Evolutionary conservation across 2,888 invertebrate genomes (phyloP).

Genomic region (Polyommatus icarus): DNA sequence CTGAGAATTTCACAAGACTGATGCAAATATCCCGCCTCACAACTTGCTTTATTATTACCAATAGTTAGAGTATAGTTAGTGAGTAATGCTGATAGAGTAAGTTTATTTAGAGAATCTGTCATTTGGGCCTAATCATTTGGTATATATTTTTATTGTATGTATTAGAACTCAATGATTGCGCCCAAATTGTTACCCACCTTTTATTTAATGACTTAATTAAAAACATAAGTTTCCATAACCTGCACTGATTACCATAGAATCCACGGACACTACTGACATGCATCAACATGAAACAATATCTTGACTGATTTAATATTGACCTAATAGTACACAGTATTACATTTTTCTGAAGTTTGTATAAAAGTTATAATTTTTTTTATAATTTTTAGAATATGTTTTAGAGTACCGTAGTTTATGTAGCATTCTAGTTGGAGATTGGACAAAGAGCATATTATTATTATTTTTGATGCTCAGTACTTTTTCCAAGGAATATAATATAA

Average conservation of each 20-base stretch:
- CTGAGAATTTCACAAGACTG: slow-evolving; percentile 80
- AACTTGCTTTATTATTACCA: slow-evolving; percentile 81
- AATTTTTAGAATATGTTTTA: slow-evolving; percentile 56
- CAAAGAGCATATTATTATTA: slow-evolving; percentile 51
- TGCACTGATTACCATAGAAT: slow-evolving; percentile 24
- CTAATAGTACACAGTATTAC: slow-evolving; percentile 75
- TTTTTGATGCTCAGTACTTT: slow-evolving; percentile 54
- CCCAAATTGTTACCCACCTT: slow-evolving; percentile 57
- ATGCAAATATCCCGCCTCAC: slow-evolving; percentile 81
- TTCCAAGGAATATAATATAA: slow-evolving; percentile 54
- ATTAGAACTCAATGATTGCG: slow-evolving; percentile 47
- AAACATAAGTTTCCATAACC: slow-evolving; percentile 32
- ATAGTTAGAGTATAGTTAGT: slow-evolving; percentile 71
- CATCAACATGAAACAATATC: slow-evolving; percentile 61
- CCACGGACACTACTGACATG: slow-evolving; percentile 50
- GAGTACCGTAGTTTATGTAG: slow-evolving; percentile 52
- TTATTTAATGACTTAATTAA: slow-evolving; percentile 52
- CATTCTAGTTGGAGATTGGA: slow-evolving; percentile 54
- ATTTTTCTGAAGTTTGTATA: slow-evolving; percentile 61
- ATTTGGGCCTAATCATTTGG: slow-evolving; percentile 23
- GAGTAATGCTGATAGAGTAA: slow-evolving; percentile 53
- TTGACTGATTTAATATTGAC: slow-evolving; percentile 73
- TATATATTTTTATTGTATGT: slow-evolving; percentile 28
- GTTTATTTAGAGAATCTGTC: slow-evolving; percentile 20
- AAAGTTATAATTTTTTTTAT: slow-evolving; percentile 74